Conservation (phyloP, 2,888 invertebrate genomes). For the Sialis fuliginosa region DNA sequence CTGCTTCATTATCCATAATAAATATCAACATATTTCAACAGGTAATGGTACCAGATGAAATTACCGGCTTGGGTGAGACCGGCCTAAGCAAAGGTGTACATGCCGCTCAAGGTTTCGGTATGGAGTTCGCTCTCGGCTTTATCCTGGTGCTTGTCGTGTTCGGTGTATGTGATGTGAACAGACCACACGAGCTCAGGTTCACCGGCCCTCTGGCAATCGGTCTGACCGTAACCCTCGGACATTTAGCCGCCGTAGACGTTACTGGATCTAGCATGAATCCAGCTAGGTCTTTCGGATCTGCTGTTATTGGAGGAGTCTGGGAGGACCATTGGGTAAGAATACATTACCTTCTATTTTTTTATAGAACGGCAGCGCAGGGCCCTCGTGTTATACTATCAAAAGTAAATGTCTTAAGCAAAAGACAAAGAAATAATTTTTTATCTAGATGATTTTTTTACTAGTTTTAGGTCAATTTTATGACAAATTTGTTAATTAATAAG, state of each 20-base stretch:
- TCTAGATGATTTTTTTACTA: too few relatives aligned
- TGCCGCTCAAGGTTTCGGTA: constrained; percentile 66
- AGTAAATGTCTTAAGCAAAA: too few relatives aligned
- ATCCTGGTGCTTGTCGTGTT: constrained; percentile 80
- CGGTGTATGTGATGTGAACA: constrained; percentile 66
- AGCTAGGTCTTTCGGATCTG: constrained; percentile 74
- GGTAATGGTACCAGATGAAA: constrained; percentile 49
- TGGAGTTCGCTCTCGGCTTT: constrained; percentile 81
- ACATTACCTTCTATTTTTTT: too few relatives aligned
- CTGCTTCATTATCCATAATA: too few relatives aligned
- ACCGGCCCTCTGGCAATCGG: constrained; percentile 80
- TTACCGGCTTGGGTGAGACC: constrained; percentile 53
- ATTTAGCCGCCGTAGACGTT: constrained; percentile 65
- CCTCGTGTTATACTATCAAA: too few relatives aligned
- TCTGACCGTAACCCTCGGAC: constrained; percentile 67
- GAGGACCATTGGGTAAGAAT: constrained; percentile 63
- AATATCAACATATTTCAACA: constrained; percentile 13
- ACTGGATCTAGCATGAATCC: constrained; percentile 91
- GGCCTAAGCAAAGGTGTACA: constrained; percentile 38
- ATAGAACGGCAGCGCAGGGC: too few relatives aligned
- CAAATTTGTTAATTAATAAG: too few relatives aligned
- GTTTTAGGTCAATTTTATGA: too few relatives aligned
- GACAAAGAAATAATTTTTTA: too few relatives aligned
- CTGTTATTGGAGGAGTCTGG: constrained; percentile 60
- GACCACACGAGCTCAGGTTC: constrained; percentile 54